Base-by-base conservation (phyloP, 2,113 vertebrate genomes). In the Galbula dea region DNA sequence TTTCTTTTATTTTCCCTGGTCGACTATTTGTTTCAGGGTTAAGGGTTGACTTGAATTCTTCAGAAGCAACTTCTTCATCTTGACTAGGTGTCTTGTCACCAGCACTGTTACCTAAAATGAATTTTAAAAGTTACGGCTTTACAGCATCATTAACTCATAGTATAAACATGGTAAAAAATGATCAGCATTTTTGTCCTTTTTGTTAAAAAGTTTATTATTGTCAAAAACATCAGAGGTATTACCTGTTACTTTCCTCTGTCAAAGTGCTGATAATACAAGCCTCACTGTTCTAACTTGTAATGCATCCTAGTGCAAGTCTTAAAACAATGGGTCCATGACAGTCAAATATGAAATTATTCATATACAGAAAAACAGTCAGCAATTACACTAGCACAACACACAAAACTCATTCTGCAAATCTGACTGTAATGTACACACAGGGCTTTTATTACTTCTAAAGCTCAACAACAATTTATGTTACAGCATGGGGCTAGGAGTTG, bases 41-140 rank as follows among this genome's bases (percentile, higher is more conserved):
- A 66, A 81, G 81, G 37, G 61, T 88, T 20, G 30, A 91, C 51
- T 93, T 97, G 63, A 96, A 83, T 89, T 98, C 97, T 93, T 97
- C 94, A 94, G 95, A 92, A 91, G 72, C 84, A 82, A 73, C 17
- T 77, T 86, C 37, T 84, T 95, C 88, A 82, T 97, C 95, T 79
- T 93, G 76, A 59, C 76, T 84, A 54, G 75, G 49, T 63, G 84
- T 65, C 39, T 81, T 90, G 66, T 95, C 88, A 94, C 57, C 81
- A 96, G 76, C 68, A 82, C 66, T 88, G 59, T 74, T 84, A 94
- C 16, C 97, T 98, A 88, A 96, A 96, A 84, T 20, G 4, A 85
- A 96, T 90, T 71, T 91, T 92, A 68, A n/a, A n/a, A n/a, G n/a
- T n/a, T 46, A 59, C 2, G 2, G 68, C 46, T 91, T 87, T 49